Base-by-base conservation (phyloP, 2,888 invertebrate genomes). In the Lycophotia porphyrea region DNA sequence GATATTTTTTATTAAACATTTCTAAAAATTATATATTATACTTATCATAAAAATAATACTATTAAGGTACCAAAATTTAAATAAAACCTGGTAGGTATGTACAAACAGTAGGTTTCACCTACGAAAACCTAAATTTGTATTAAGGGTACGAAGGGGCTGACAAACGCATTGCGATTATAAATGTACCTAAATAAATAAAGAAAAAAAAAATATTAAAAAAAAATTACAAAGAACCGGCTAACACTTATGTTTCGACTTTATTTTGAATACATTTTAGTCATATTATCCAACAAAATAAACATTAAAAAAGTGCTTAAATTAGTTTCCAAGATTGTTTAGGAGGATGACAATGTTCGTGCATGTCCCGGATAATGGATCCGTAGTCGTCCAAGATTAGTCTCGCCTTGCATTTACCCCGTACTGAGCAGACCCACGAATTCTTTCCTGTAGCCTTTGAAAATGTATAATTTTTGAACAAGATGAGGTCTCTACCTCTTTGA, bases 401-500 rank as follows among this genome's bases (percentile, higher is more conserved):
- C 34, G 63, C 52, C 36, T 76, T 75, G 44, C 76, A 75, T 44
- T 55, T 63, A n/a, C 52, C 9, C 27, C 36, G 52, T 15, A 52
- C 18, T n/a, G 75, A 65, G 44, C 64, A 76, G 24, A 75, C 13
- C 75, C 75, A 76, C 24, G 65, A 75, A 76, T 75, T 55, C 24
- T 47, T 75, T 55, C 76, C 76, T 1, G 75, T 24, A n/a, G 75
- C 47, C n/a, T 76, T 75, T 18, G 65, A 36, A 65, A 36, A 65
- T 65, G 75, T 76, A 15, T 76, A 47, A 0, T 65, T 65, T n/a
- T 76, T 44, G 36, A 65, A 78, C 7, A 78, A 55, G 15, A 77
- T 76, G 5, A 65, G 76, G 31, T 76, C 24, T 44, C 55, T 76
- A 8, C 75, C 64, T 75, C 74, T 75, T 76, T 75, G 76, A 13